Base-by-base conservation (phyloP, 2,888 invertebrate species). In the Argyresthia goedartella region DNA sequence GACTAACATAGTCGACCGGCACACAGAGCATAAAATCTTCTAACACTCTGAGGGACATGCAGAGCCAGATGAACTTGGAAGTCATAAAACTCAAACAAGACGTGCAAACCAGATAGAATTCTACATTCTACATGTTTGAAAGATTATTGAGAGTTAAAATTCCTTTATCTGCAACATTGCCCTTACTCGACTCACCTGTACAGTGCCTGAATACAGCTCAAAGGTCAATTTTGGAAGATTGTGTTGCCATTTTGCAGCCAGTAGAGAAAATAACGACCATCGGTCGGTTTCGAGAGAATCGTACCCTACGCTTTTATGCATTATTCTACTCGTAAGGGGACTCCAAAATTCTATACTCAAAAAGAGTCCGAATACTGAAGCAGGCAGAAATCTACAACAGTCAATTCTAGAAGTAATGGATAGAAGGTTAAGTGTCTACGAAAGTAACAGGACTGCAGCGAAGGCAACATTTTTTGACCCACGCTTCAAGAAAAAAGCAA, bases 391-490 rank as follows among this genome's bases (percentile, higher is more conserved):
- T 1, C 14, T 43, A 1, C 43, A 43, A 8, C 10, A 8, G 1
- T 43, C 43, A 3, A 2, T 11, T 8, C 1, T 43, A 8, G 13
- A n/a, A 8, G 8, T 13, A 3, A 13, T 43, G 14, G 8, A 10
- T n/a, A 10, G 13, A 1, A 1, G 43, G n/a, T 13, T 43, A 3
- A 13, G 13, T 14, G 8, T 8, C 3, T 8, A 9, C 1, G 50
- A 53, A 44, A 33, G 10, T 10, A 53, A 53, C 35, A 50, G 46
- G 36, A 53, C 46, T n/a, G 53, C 48, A 53, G 49, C 53, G 8
- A 55, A 55, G 50, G 54, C 52, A 36, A 54, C 54, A 15, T 44
- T 52, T 45, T 41, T 53, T 13, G 53, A 55, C 49, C 55, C 55
- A 39, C 43, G 55, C 8, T 55, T 53, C 39, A 55, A 55, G 42